Evolutionary conservation across 2,113 vertebrate species (phyloP).

Genomic region (Rutilus rutilus): DNA sequence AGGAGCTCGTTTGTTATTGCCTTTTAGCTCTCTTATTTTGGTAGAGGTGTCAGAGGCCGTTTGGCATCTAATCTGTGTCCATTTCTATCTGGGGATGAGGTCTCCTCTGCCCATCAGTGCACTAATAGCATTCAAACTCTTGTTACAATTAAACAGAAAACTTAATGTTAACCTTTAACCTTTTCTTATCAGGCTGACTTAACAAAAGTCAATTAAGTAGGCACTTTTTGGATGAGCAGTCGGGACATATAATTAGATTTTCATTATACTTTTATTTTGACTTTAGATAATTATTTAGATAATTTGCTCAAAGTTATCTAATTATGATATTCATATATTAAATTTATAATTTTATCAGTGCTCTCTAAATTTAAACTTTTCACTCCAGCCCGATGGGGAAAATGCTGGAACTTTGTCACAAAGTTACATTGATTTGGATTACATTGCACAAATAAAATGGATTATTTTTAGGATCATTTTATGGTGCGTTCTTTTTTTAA

Average conservation of each 20-base stretch:
- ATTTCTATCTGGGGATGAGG: background rate
- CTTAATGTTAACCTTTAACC: conserved; percentile 19
- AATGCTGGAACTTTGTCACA: too few species aligned
- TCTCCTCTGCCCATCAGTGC: background rate
- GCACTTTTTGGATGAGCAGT: conserved; percentile 8
- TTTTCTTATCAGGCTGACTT: conserved; percentile 32
- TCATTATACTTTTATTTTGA: conserved; percentile 16
- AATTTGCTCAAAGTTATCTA: background rate
- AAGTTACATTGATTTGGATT: too few species aligned
- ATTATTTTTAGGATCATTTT: too few species aligned
- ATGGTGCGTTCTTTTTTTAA: too few species aligned
- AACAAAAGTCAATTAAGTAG: conserved; percentile 20
- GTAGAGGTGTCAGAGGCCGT: background rate
- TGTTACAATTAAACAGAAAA: conserved; percentile 33
- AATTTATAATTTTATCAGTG: background rate
- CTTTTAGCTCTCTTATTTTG: conserved; percentile 36
- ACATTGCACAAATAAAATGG: too few species aligned
- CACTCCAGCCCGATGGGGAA: too few species aligned
- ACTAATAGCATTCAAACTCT: conserved; percentile 32
- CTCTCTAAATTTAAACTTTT: background rate
- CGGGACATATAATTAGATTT: conserved; percentile 25
- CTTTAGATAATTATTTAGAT: conserved; percentile 26
- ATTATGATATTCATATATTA: conserved; percentile 8
- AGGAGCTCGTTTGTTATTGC: conserved; percentile 10
- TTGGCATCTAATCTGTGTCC: conserved; percentile 16